These are phyloP conservation scores for Laterallus jamaicensis DNA, from an alignment of 2,113 vertebrate genomes.

Conservation along the genomic window DNA sequence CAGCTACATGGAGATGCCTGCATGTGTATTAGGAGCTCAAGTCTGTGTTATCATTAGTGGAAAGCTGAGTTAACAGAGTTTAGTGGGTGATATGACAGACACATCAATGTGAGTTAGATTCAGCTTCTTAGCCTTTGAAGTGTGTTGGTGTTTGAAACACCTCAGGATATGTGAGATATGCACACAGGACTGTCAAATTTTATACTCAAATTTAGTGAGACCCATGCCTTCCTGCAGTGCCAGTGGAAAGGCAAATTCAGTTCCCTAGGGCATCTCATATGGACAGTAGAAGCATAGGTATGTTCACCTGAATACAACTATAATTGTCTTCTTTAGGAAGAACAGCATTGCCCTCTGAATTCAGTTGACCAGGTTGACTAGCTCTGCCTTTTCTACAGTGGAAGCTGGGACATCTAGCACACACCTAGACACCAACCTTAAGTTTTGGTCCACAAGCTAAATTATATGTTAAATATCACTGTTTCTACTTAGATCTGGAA, in stretches of 20 bases:
- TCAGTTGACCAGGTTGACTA: background rate
- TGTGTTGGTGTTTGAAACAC: background rate
- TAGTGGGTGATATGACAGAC: background rate
- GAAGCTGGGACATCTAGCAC: background rate
- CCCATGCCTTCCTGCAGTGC: background rate
- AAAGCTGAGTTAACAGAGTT: background rate
- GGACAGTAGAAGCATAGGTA: background rate
- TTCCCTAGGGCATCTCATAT: background rate
- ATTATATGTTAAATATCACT: background rate
- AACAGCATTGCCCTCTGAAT: background rate
- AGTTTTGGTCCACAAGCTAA: background rate
- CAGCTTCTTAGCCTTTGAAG: background rate
- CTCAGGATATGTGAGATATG: background rate
- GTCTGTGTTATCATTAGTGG: too few relatives aligned
- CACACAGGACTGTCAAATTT: background rate
- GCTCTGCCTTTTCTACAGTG: background rate
- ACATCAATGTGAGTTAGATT: background rate
- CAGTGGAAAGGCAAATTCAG: background rate
- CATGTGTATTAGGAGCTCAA: background rate
- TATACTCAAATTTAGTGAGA: fast-evolving
- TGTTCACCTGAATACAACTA: background rate
- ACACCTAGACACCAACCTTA: background rate
- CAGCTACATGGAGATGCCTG: background rate
- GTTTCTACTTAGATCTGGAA: background rate
- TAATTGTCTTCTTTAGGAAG: background rate